Evolutionary conservation across 2,888 invertebrate genomes (phyloP).

Genomic region (Silvanus unidentatus): DNA sequence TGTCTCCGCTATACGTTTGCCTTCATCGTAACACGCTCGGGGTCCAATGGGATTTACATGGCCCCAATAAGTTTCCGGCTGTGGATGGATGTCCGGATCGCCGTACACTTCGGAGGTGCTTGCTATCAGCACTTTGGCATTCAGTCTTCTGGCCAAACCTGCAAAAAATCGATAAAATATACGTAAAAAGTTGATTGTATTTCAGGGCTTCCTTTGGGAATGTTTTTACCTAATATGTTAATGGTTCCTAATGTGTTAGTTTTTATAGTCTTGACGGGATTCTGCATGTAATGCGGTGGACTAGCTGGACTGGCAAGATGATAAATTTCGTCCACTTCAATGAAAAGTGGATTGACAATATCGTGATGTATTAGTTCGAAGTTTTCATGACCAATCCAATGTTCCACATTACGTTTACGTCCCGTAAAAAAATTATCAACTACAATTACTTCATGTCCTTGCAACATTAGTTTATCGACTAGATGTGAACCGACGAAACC

Average conservation of each 20-base stretch:
- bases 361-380: slow-evolving; percentile 99
- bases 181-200: slow-evolving; percentile 15
- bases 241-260: slow-evolving; percentile 97
- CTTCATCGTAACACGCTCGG: slow-evolving; percentile 97
- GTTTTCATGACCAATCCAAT: slow-evolving; percentile 98
- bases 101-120: slow-evolving; percentile 99
- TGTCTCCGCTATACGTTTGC: slow-evolving; percentile 97
- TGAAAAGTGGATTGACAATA: slow-evolving; percentile 93
- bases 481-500: slow-evolving; percentile 99
- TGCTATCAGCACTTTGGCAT: slow-evolving; percentile 89
- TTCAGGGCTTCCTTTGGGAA: too few relatives aligned
- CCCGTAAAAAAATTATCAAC: slow-evolving; percentile 99
- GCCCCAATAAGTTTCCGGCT: slow-evolving; percentile 97
- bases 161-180: too few relatives aligned
- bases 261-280: slow-evolving; percentile 98
- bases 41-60: slow-evolving; percentile 98
- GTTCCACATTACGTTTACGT: slow-evolving; percentile 92
- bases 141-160: slow-evolving; percentile 86
- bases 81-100: slow-evolving; percentile 97
- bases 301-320: slow-evolving; percentile 98
- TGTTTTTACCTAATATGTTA: slow-evolving; percentile 88
- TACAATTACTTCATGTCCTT: slow-evolving; percentile 94
- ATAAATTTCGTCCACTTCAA: slow-evolving; percentile 97
- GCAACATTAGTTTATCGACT: slow-evolving; percentile 90
- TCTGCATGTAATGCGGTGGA: slow-evolving; percentile 99